Conservation (phyloP, 2,888 invertebrate species). For the Cataglyphis albicans region DNA sequence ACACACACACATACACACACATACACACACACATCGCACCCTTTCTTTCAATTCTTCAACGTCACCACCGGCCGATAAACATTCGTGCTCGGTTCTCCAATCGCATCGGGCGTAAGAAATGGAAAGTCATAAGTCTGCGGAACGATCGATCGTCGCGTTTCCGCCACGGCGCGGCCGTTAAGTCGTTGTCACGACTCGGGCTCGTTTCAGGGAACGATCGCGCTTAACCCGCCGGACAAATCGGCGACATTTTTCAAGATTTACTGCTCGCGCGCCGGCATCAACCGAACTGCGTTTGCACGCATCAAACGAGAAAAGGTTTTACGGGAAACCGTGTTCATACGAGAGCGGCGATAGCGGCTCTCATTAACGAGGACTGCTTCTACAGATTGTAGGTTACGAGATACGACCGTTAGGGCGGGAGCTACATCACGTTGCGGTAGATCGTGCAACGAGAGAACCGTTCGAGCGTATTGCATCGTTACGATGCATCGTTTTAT, state of each 20-base stretch:
- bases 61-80: constrained; percentile 72
- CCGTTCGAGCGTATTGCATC: constrained; percentile 65
- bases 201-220: constrained; percentile 52
- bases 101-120: constrained; percentile 70
- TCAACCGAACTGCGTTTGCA: constrained; percentile 23
- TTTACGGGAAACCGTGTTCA: constrained; percentile 29
- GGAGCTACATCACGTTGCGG: constrained; percentile 73
- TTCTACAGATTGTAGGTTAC: constrained; percentile 62
- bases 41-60: constrained; percentile 71
- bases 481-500: constrained; percentile 58
- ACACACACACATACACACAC: too few species aligned
- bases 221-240: constrained; percentile 52
- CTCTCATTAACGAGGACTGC: constrained; percentile 67
- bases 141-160: constrained; percentile 64
- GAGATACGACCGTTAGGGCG: constrained; percentile 69
- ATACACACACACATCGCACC: constrained; percentile 25
- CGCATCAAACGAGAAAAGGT: constrained; percentile 24
- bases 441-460: constrained; percentile 71
- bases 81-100: constrained; percentile 67
- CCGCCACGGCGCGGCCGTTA: constrained; percentile 55
- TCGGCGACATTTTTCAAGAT: constrained; percentile 55
- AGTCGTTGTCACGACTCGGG: constrained; percentile 56
- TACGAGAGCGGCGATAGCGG: constrained; percentile 27
- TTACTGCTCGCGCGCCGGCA: constrained; percentile 39
- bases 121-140: constrained; percentile 71